These are phyloP conservation scores for Artemisiospiza belli DNA, from an alignment of 2,113 vertebrate species.

Conservation along the genomic window DNA sequence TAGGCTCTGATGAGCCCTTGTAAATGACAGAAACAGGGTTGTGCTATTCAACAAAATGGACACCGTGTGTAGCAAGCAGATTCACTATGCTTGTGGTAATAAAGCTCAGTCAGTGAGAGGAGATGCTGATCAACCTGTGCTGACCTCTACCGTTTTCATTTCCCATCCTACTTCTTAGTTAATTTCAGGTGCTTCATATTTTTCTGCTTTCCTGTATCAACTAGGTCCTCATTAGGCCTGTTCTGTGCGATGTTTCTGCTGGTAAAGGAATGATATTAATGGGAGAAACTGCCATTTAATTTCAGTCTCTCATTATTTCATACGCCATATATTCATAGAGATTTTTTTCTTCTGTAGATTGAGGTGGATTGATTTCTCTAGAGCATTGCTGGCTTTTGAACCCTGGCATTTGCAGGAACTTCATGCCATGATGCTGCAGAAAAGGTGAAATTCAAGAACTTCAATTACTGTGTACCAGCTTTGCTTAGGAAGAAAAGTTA, in stretches of 20 bases:
- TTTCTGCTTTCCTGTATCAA: neutral
- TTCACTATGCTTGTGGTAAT: neutral
- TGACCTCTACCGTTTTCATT: neutral
- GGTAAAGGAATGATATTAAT: neutral
- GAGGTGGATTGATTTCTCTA: neutral
- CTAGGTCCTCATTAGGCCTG: neutral
- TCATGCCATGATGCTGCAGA: neutral
- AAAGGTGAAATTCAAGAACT: neutral
- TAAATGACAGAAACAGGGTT: neutral
- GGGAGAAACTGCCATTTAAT: neutral
- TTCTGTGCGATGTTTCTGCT: neutral
- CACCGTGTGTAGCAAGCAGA: neutral
- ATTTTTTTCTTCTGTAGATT: neutral
- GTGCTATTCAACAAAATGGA: neutral
- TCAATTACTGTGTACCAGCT: neutral
- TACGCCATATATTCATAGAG: neutral
- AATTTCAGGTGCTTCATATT: neutral
- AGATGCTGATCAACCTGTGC: neutral
- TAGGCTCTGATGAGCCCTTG: neutral
- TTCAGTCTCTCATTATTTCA: neutral
- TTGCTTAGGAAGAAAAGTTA: neutral
- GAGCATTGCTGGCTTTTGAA: neutral
- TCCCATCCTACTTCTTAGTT: neutral
- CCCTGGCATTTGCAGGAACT: neutral
- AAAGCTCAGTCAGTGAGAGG: neutral